Conservation (phyloP, 2,113 vertebrate species). For the Cyprinodon brontotheroides region DNA sequence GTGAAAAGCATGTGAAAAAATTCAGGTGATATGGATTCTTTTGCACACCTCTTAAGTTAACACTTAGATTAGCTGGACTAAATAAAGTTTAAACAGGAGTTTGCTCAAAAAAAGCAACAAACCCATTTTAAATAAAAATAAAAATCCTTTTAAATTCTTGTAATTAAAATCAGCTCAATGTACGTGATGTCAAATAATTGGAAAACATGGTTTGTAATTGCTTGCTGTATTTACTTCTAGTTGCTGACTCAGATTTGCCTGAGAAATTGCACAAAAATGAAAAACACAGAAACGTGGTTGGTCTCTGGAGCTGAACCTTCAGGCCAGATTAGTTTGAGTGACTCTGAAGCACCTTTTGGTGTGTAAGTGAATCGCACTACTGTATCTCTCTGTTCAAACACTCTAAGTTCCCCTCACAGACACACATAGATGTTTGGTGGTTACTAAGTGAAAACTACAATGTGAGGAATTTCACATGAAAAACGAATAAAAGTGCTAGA, state of each 20-base stretch:
- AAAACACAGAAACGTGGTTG: conserved; percentile 1
- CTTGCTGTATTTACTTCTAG: not conserved
- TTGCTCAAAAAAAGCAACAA: no score
- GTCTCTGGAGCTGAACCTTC: conserved; percentile 60
- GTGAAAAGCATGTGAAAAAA: no score
- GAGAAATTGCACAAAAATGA: not conserved
- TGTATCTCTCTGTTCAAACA: conserved; percentile 27
- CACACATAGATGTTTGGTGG: not conserved
- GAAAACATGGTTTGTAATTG: not conserved
- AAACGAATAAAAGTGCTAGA: conserved; percentile 35
- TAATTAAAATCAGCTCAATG: not conserved
- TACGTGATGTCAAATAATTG: not conserved
- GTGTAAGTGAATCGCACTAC: conserved; percentile 58
- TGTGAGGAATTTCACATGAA: conserved; percentile 19
- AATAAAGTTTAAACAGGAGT: not conserved
- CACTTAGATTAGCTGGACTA: not conserved
- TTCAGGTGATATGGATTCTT: not conserved
- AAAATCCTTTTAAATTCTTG: not conserved
- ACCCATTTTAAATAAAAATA: not conserved
- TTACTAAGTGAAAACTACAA: conserved; percentile 29
- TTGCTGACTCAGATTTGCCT: not conserved
- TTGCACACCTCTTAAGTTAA: not conserved
- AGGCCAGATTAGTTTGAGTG: conserved; percentile 63
- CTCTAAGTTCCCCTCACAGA: conserved; percentile 22
- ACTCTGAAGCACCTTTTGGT: conserved; percentile 61